These are phyloP conservation scores for Cybosia mesomella DNA, from an alignment of 2,888 invertebrate species.

Conservation along the genomic window DNA sequence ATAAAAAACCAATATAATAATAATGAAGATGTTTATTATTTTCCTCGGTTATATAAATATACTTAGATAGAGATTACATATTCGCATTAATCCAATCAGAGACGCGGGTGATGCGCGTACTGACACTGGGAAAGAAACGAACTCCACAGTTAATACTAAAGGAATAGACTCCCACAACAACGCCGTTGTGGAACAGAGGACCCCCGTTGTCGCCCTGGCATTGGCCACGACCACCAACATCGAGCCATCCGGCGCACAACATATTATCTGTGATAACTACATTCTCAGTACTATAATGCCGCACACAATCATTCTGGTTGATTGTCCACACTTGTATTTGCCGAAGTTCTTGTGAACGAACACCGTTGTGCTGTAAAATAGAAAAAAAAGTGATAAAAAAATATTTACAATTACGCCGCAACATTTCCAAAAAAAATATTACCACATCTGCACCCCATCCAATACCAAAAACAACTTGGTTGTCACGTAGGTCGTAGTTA, in stretches of 20 bases:
- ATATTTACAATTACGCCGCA: too few relatives aligned
- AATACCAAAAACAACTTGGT: not conserved
- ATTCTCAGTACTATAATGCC: constrained; percentile 42
- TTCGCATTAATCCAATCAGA: constrained; percentile 60
- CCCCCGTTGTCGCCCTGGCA: constrained; percentile 72
- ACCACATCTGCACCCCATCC: constrained; percentile 6
- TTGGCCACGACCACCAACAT: constrained; percentile 72
- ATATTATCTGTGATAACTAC: constrained; percentile 52
- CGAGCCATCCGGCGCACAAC: constrained; percentile 55
- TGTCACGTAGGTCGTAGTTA: not conserved
- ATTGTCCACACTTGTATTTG: constrained; percentile 60
- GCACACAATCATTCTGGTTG: constrained; percentile 49
- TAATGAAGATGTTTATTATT: not conserved
- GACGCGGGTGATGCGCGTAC: constrained; percentile 58
- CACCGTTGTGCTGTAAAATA: not conserved
- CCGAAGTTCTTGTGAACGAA: constrained; percentile 35
- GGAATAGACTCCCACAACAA: constrained; percentile 67
- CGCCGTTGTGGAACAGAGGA: constrained; percentile 63
- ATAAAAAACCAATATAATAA: not conserved
- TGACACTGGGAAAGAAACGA: constrained; percentile 61
- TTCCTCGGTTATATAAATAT: not conserved
- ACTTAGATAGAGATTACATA: not conserved
- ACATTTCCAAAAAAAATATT: not conserved
- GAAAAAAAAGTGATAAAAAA: too few relatives aligned
- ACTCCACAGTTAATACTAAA: constrained; percentile 59